Evolutionary conservation across 1,140 invertebrate species (phyloP).

Genomic region (Pogonus chalceus): DNA sequence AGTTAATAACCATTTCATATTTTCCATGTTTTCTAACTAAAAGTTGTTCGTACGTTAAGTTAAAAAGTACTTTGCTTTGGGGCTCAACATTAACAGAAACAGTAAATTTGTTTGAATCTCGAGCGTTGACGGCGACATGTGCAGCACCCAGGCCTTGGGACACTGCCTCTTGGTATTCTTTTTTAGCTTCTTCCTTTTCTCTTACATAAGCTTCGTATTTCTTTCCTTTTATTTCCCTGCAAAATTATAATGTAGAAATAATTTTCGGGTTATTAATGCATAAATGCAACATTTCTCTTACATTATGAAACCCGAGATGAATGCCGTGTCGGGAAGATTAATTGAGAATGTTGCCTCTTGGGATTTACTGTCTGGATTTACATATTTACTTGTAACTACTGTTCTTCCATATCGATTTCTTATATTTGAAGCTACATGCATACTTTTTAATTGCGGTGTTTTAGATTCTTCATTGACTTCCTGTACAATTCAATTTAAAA

Average conservation of each 20-base stretch:
- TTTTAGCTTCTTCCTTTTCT: slow-evolving; percentile 53
- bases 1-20: slow-evolving; percentile 45
- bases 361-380: slow-evolving; percentile 42
- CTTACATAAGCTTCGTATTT: slow-evolving; percentile 43
- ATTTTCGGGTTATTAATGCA: background rate
- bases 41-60: slow-evolving; percentile 49
- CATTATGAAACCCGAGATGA: slow-evolving; percentile 54
- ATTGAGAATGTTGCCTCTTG: slow-evolving; percentile 50
- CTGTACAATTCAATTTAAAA: background rate
- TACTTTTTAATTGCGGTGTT: slow-evolving; percentile 34
- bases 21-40: slow-evolving; percentile 40
- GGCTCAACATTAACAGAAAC: slow-evolving; percentile 47
- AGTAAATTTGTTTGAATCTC: slow-evolving; percentile 49
- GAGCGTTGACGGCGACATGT: slow-evolving; percentile 42
- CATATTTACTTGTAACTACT: slow-evolving; percentile 44
- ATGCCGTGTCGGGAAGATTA: slow-evolving; percentile 52
- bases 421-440: slow-evolving; percentile 46
- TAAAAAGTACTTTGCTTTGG: slow-evolving; percentile 40
- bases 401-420: slow-evolving; percentile 50
- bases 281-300: slow-evolving; percentile 29
- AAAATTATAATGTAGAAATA: background rate
- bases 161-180: slow-evolving; percentile 49
- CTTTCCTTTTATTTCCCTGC: slow-evolving; percentile 43
- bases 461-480: background rate
- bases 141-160: slow-evolving; percentile 44